Evolutionary conservation across 2,888 invertebrate species (phyloP).

Genomic region (Leistus spinibarbis): DNA sequence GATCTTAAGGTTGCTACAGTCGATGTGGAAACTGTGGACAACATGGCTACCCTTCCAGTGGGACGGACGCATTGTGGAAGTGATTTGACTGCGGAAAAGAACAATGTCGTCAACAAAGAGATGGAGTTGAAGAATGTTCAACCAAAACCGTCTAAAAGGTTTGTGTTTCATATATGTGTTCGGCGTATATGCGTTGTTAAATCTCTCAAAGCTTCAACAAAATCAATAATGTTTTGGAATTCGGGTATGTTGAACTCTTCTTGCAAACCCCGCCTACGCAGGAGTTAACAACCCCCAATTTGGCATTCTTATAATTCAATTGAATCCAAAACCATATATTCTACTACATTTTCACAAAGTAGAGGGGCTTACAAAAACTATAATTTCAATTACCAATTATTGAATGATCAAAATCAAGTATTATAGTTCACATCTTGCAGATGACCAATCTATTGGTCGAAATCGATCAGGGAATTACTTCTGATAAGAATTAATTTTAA

Average conservation of each 20-base stretch:
- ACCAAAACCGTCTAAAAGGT: conserved; percentile 86
- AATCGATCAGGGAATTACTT: too few species aligned
- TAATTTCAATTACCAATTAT: too few species aligned
- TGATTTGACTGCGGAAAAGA: conserved; percentile 78
- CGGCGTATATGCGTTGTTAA: background rate
- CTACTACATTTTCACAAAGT: too few species aligned
- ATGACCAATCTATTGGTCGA: too few species aligned
- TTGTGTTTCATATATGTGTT: background rate
- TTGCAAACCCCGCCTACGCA: background rate
- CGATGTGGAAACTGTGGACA: conserved; percentile 84
- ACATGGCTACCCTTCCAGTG: conserved; percentile 88
- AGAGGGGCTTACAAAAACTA: too few species aligned
- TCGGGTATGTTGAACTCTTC: background rate
- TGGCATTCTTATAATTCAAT: too few species aligned
- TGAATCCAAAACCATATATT: too few species aligned
- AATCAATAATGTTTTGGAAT: background rate
- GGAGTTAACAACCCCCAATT: background rate
- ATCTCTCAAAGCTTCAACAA: background rate
- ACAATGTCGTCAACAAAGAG: conserved; percentile 83
- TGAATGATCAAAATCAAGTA: too few species aligned
- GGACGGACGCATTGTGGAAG: conserved; percentile 70
- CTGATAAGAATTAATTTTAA: too few species aligned
- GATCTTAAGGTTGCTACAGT: conserved; percentile 91
- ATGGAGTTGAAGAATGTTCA: conserved; percentile 86
- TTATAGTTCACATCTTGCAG: too few species aligned